Percentiles rank a stretch among this genome's conserved stretches.
phyloP scores from a whole-genome alignment of 2,113 vertebrate species.

The Peromyscus polionotus region DNA sequence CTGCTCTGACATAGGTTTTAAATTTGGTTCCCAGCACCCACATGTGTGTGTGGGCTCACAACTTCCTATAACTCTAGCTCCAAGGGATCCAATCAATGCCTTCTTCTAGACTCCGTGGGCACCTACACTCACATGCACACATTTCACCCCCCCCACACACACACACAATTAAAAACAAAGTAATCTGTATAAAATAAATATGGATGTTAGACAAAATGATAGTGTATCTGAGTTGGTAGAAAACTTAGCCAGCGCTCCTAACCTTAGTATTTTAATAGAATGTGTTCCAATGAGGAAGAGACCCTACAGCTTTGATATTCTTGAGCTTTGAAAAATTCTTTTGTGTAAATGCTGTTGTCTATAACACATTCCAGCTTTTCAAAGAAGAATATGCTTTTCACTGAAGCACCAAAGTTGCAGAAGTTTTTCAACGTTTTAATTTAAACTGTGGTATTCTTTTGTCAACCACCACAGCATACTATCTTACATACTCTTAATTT shows the following conservation, averaged over 20 bases:
- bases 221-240: neutral
- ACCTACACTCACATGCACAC: neutral
- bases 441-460: neutral
- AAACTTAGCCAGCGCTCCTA: neutral
- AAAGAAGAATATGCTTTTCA: neutral
- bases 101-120: neutral
- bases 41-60: neutral
- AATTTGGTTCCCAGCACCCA: neutral
- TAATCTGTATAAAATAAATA: neutral
- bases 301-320: neutral
- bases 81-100: neutral
- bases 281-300: neutral
- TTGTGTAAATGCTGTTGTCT: neutral
- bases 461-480: neutral
- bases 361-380: conserved; percentile 20
- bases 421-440: neutral
- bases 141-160: too few species aligned
- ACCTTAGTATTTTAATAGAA: conserved; percentile 3
- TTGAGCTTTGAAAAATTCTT: neutral
- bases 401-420: neutral
- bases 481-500: neutral
- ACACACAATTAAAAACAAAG: neutral
- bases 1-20: neutral
- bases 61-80: neutral
- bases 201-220: neutral